phyloP scores from a whole-genome alignment of 2,797 vertebrate species.

The Premnoplex brunnescens region DNA sequence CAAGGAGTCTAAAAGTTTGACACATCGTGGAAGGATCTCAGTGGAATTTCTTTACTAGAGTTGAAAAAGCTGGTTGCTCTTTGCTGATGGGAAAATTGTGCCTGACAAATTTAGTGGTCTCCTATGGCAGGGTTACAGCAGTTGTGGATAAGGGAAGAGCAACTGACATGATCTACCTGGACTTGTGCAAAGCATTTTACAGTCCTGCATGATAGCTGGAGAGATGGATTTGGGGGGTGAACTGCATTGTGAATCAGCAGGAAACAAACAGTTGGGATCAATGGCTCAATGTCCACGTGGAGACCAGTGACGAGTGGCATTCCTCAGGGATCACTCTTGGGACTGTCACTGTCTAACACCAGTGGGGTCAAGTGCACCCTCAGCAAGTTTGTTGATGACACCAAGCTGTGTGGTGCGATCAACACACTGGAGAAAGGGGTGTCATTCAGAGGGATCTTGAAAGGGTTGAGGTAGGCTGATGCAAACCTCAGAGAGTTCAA shows the following conservation, averaged over 20 bases:
- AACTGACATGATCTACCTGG: background rate
- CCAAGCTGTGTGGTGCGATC: background rate
- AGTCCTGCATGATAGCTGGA: background rate
- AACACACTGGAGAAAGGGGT: background rate
- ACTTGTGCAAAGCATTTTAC: background rate
- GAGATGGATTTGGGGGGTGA: background rate
- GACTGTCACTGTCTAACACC: background rate
- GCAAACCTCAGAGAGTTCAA: background rate
- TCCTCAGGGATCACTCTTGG: background rate
- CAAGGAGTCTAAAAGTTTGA: background rate
- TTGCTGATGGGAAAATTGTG: background rate
- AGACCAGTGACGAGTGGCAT: background rate
- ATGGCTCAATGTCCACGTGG: background rate
- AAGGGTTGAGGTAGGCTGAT: background rate
- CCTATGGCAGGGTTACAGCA: background rate
- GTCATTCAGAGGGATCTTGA: background rate
- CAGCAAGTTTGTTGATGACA: background rate
- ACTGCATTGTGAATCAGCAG: background rate
- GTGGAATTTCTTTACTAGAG: background rate
- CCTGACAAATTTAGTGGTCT: background rate
- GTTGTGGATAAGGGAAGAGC: background rate
- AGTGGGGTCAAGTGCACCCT: background rate
- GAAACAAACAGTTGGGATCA: background rate
- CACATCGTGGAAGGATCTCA: background rate
- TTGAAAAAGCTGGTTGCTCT: background rate